Evolutionary conservation across 2,797 vertebrate genomes (phyloP), one percentile per base, ranked within the genome.

Genomic region (Cyclura pinguis): DNA sequence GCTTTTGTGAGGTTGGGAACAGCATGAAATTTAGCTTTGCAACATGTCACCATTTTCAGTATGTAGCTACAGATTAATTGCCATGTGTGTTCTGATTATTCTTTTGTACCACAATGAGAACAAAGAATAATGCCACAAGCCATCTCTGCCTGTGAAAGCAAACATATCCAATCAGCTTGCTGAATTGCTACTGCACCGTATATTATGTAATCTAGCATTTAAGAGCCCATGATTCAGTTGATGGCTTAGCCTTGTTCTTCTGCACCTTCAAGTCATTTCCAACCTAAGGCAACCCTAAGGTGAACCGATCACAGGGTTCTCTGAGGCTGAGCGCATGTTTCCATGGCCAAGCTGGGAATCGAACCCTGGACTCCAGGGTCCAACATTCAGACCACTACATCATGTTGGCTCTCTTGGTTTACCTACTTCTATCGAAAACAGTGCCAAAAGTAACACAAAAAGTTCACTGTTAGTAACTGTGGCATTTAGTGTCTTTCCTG

Each of bases 11-110:
- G 6, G 29, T 73, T 87, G 64, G 14, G 38, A 32, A 59, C 59
- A 35, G 10, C 62, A 84, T 27, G 78, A 77, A n/a, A 82, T 55
- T 84, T 90, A 52, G 4, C 2, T 93, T 80, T 76, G 50, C 88
- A 92, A 86, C 29, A 0, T 84, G 82, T 91, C 6, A 67, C 0
- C 18, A 3, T 50, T 84, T 18, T 57, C 80, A 72, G 32, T 8
- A 38, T 38, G 73, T 87, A 92, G 16, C 20, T 80, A 35, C 1
- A 42, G 16, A 80, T 90, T 74, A 92, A 80, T 50, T 8, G 42
- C 10, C 12, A 29, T 2, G 4, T 1, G 62, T 90, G 67, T 92
- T 89, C 35, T 88, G 32, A 47, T 47, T 18, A 59, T 86, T 80
- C 80, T 89, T 86, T 74, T 85, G 3, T 47, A 80, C 29, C 12